A percentile compares a stretch with the other conserved stretches of the same genome.
These are phyloP conservation scores for Spongia lamella DNA, from an alignment of 37 sponge, comb jelly and placozoan genomes.

Conservation along the genomic window DNA sequence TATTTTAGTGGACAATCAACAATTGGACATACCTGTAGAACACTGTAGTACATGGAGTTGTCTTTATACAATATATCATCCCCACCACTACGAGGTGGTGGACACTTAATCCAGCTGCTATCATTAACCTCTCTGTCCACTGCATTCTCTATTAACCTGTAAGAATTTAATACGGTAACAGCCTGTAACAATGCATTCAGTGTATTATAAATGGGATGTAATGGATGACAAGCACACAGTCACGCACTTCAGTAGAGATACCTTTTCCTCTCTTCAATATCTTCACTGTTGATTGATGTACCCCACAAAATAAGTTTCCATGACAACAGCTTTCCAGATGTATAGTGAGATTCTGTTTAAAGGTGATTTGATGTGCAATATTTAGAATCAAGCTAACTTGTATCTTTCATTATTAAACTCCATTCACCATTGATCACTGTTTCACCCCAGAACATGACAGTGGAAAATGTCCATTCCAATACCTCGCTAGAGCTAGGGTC, in stretches of 20 bases:
- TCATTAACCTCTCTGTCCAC: too few species aligned
- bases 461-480: slow-evolving; percentile 30
- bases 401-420: background rate
- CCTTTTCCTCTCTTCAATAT: slow-evolving; percentile 21
- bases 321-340: slow-evolving; percentile 3
- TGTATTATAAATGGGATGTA: too few species aligned
- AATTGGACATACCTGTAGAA: too few species aligned
- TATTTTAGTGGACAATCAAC: too few species aligned
- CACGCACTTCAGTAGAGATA: background rate
- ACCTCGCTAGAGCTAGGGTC: slow-evolving; percentile 12
- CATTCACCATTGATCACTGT: background rate
- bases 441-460: slow-evolving; percentile 40
- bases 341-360: background rate
- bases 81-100: too few species aligned
- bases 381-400: background rate
- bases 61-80: too few species aligned
- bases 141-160: too few species aligned
- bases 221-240: too few species aligned
- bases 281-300: slow-evolving; percentile 13
- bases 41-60: too few species aligned
- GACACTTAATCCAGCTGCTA: too few species aligned
- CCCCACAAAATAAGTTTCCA: slow-evolving; percentile 53
- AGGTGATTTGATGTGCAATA: background rate
- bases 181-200: too few species aligned
- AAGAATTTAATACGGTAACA: too few species aligned